Conservation (phyloP, 2,113 vertebrate species). For the Burhinus oedicnemus region DNA sequence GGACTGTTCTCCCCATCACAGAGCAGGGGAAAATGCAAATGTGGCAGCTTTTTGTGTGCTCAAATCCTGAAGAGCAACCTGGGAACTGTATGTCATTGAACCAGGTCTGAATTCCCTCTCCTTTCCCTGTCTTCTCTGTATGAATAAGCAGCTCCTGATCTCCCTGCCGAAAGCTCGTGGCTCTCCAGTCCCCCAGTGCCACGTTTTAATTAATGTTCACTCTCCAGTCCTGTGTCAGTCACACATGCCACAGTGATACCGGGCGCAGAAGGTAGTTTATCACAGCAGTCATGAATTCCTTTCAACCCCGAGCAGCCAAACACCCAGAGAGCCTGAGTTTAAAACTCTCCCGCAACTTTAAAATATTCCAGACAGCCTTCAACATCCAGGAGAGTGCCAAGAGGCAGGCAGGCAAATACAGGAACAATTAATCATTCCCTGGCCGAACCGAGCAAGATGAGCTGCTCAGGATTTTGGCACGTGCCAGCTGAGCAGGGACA, state of each 20-base stretch:
- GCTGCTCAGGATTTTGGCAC: not conserved
- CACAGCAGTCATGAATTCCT: not conserved
- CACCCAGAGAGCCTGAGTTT: not conserved
- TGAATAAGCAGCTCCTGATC: not conserved
- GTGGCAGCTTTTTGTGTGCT: not conserved
- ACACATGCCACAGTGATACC: not conserved
- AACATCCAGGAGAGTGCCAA: not conserved
- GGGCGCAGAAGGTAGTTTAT: not conserved
- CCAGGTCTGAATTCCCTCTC: not conserved
- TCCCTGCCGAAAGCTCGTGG: not conserved
- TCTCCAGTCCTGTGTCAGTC: not conserved
- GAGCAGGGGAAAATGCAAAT: not conserved
- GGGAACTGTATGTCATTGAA: not conserved
- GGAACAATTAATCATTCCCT: not conserved
- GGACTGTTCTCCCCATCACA: not conserved
- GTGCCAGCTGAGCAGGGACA: not conserved
- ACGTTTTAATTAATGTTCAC: not conserved
- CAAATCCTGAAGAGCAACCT: accelerated
- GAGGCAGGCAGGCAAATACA: not conserved
- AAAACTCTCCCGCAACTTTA: not conserved
- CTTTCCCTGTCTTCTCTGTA: not conserved
- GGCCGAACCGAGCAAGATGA: not conserved
- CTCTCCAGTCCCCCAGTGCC: not conserved
- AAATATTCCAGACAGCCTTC: slow-evolving; percentile 4
- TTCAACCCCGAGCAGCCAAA: not conserved